Evolutionary conservation across 1,140 invertebrate species (phyloP), one percentile per base, ranked within the genome.

Genomic region (Oncopodura yosiiana): DNA sequence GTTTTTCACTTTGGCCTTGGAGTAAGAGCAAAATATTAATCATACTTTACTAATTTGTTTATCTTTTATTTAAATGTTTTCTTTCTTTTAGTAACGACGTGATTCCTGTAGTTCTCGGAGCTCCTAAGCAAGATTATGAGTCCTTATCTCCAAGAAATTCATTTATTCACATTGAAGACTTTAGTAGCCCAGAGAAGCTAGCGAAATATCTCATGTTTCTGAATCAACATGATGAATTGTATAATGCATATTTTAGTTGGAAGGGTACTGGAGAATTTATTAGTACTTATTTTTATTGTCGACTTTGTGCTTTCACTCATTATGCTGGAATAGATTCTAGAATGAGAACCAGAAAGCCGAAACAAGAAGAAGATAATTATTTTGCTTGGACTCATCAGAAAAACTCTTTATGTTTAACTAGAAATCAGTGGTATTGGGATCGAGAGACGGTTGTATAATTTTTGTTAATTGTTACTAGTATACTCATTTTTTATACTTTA

Each of bases 1-100:
- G 69, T 92, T 95, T 68, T 95, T 89, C 67, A 84, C 90, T 29
- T 94, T 94, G 68, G 89, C 87, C 41, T 73, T 94, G 21, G 78
- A 81, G 84, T 87, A 75, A 76, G n/a, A n/a, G n/a, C n/a, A n/a
- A 34, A 34, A 34, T 8, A 34, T 9, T 9, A 34, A 34, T n/a
- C n/a, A n/a, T n/a, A n/a, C n/a, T n/a, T n/a, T n/a, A n/a, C n/a
- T 37, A 19, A 9, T 12, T 41, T 14, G 0, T 27, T 39, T 29
- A 9, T 34, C n/a, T 34, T 34, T 34, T 34, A 34, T 9, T 9
- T 34, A n/a, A n/a, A 34, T 9, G 32, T 34, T 12, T 8, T 32
- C 27, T 11, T 46, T 24, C 21, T 18, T 43, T 16, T 39, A 54
- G 53, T 4, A 49, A 55, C 21, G 29, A 60, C 16, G 72, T 82